Base-by-base conservation (phyloP, 2,888 invertebrate species). In the Silvanus unidentatus region DNA sequence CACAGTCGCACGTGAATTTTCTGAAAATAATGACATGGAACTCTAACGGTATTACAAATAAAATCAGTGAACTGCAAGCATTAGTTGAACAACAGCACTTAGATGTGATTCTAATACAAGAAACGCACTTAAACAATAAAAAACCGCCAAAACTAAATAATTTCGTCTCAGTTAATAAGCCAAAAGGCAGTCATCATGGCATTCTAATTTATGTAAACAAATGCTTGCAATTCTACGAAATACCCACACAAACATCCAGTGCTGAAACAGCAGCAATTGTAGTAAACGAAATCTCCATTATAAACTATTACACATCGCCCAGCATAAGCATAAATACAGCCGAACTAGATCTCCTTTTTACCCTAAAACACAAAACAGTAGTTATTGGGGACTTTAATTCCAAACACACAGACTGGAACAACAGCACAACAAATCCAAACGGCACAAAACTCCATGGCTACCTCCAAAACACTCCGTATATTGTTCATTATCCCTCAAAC, bases 41-140 rank as follows among this genome's bases (percentile, higher is more conserved):
- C 15, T 32, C 39, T 2, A 13, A 27, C 10, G 39, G 43, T 16
- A 39, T 43, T 3, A 9, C 14, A 9, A 22, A 39, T 9, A 39
- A 43, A 43, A 34, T 39, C 2, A 16, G 32, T 11, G 43, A 43
- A 39, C 12, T 43, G 2, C 32, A 43, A 39, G 30, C 39, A 14
- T 13, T 43, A 13, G 15, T 22, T 5, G 13, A 1, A 4, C 38
- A 5, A 29, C 12, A 2, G 1, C 28, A 42, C 4, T 2, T 38
- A 1, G 42, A 42, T 1, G 28, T 42, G 10, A 37, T 42, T 2
- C 36, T 35, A 11, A 36, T 42, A 1, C 34, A 42, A n/a, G 42
- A 37, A 38, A 15, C 42, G 3, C 13, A 2, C n/a, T 11, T 42
- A 2, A 35, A 35, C 28, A 37, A n/a, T 2, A 28, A 2, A 2